Base-by-base conservation (phyloP, 2,888 invertebrate species). In the Augiades crinisus region DNA sequence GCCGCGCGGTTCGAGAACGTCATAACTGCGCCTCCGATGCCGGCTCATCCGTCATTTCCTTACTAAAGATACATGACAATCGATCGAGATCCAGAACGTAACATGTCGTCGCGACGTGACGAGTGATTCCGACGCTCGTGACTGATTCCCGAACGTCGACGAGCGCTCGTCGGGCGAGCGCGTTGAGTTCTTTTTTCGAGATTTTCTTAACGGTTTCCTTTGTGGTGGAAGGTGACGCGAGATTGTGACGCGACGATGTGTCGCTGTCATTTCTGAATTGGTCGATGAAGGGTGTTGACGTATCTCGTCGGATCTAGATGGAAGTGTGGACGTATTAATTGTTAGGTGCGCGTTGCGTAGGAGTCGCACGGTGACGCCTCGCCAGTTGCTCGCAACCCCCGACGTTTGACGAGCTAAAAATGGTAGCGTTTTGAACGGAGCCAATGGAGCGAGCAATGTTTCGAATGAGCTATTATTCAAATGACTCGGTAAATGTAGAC, bases 251-350 rank as follows among this genome's bases (percentile, higher is more conserved):
- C 73, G 86, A 75, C 75, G 85, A 85, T 75, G 78, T 70, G 67
- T 64, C 59, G 60, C 76, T 82, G 86, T 86, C 87, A 81, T 70
- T 73, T 68, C 68, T 82, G 78, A 82, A 81, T 83, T 75, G 79
- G 73, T 65, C 72, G 70, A 64, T 81, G 77, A 79, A 73, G 74
- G 75, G 85, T 80, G 87, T 74, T 77, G 87, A 88, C 80, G 75
- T 67, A 66, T 74, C 69, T 54, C 66, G 73, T 72, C 78, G 68
- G 71, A 85, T 85, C 84, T 83, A 77, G 80, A 81, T 78, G 68
- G 61, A 58, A 64, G 75, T 70, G 79, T 64, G 70, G 81, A 87
- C 83, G 80, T 78, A 81, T 85, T 86, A 87, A 86, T 87, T 86
- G 85, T 77, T 77, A 60, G 67, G 70, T 65, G 53, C 55, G 60